Evolutionary conservation across 2,888 invertebrate genomes (phyloP).

Genomic region (Cryptops parisi): DNA sequence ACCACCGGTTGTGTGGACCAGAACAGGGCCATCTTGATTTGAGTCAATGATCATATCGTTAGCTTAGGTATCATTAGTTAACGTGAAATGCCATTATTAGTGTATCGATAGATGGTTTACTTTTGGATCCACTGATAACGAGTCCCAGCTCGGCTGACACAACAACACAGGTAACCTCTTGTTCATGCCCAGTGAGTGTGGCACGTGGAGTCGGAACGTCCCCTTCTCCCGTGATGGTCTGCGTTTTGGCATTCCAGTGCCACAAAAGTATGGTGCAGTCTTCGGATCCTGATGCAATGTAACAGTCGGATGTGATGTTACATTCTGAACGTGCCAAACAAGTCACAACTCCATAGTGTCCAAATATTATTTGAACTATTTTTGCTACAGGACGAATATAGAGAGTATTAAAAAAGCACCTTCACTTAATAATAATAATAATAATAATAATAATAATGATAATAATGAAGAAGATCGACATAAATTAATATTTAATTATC

Average conservation of each 20-base stretch:
- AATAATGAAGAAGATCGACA: not conserved
- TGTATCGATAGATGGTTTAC: too few species aligned
- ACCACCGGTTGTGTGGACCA: slow-evolving; percentile 96
- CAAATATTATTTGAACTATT: slow-evolving; percentile 96
- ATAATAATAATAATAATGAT: too few species aligned
- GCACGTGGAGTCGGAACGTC: slow-evolving; percentile 91
- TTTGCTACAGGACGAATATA: slow-evolving; percentile 48
- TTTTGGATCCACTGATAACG: slow-evolving; percentile 82
- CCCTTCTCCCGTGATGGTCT: slow-evolving; percentile 90
- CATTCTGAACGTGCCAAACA: slow-evolving; percentile 95
- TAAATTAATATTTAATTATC: too few species aligned
- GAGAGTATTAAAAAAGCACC: too few species aligned
- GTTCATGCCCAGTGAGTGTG: slow-evolving; percentile 93
- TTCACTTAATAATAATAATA: too few species aligned
- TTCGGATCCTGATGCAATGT: slow-evolving; percentile 92
- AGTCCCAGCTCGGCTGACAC: slow-evolving; percentile 96
- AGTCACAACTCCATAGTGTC: slow-evolving; percentile 97
- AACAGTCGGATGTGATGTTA: slow-evolving; percentile 97
- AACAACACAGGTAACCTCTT: slow-evolving; percentile 84
- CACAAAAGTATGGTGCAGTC: slow-evolving; percentile 97
- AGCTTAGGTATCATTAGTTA: too few species aligned
- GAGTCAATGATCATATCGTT: too few species aligned
- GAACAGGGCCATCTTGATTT: slow-evolving; percentile 72
- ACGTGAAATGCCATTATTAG: too few species aligned
- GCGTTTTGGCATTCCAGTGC: slow-evolving; percentile 98